Base-by-base conservation (phyloP, 2,113 vertebrate genomes). In the Lonchura striata region DNA sequence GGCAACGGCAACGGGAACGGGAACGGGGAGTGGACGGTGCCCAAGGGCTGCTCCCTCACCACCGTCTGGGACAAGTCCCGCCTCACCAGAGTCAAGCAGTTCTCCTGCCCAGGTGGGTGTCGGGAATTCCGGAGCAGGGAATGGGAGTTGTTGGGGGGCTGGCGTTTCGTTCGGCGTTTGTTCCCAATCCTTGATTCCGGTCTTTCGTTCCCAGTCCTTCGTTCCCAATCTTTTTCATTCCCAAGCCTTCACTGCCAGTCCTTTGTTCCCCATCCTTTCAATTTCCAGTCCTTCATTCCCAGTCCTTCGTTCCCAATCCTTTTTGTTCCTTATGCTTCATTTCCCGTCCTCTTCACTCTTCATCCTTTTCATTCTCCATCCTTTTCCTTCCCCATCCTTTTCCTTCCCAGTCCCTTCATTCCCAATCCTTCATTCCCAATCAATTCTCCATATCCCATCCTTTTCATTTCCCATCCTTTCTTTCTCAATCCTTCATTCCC, bases 51-150 rank as follows among this genome's bases (percentile, higher is more conserved):
- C 94, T 97, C 98, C 7, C 94, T 99, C 37, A 88, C 95, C 57
- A 98, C 97, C 0, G 96, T 99, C 70, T 85, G 98, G 28, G 99
- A 99, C 68, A 98, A 98, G 95, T 83, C 96, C 91, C 96, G 97
- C n/a, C 96, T 97, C 87, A 98, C 98, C 57, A 97, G 90, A 0
- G 98, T 99, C 75, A 99, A 99, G 15, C 99, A 99, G 41, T 99
- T 99, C 93, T 97, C 97, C 6, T 97, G 98, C 60, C 98, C 99
- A 98, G 99, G 99, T 99, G 44, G 44, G 33, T 15, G 41, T 1
- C 17, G 3, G 60, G 39, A 24, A 30, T 79, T 50, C 17, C 1
- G 7, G 27, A 25, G 13, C 12, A 2, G 44, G 44, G 56, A 11
- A 7, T 4, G 44, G 21, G 21, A 25, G 2, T 50, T 21, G 22